Base-by-base conservation (phyloP, 2,113 vertebrate genomes). In the Lutjanus erythropterus region DNA sequence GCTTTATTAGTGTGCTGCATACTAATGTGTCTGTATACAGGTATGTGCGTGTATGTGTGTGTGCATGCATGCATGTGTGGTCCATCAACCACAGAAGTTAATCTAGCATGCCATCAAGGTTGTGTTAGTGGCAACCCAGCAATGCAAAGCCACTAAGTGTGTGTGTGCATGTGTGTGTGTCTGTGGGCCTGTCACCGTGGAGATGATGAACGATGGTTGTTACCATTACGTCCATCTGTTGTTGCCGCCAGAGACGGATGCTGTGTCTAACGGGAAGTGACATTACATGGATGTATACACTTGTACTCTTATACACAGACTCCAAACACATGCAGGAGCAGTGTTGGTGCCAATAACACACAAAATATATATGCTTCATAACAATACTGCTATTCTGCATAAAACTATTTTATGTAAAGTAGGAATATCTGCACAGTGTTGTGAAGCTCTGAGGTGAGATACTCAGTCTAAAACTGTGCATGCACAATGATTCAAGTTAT, bases 161-260 rank as follows among this genome's bases (percentile, higher is more conserved):
- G 65, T 44, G 44, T 81, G 76, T 73, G 37, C 55, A 60, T 44
- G 56, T 56, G 66, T 62, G 64, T 71, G 72, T 73, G 47, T 47
- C 7, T 76, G 65, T 75, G 83, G 56, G 76, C 70, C 82, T 90
- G 89, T 88, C 91, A 89, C 66, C 23, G 3, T 27, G 62, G 81
- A 78, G 76, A 93, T 86, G 88, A 93, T 90, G 86, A 94, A 92
- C 74, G 85, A 92, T 89, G 87, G 84, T 83, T 83, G 87, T 88
- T 92, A 82, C 86, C 64, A 84, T 83, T 85, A 86, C 47, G 74
- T 93, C 91, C 93, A 94, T 92, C 92, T 95, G 93, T 87, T 91
- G 85, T 67, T 78, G 87, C 84, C 56, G 18, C 85, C 56, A 80
- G 88, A 89, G 88, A 92, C 78, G 75, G 83, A 91, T 92, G 87